Percentiles rank a stretch among this genome's conserved stretches.
Evolutionary conservation across 2,888 invertebrate genomes (phyloP).

Genomic region (Esperia sulphurella): DNA sequence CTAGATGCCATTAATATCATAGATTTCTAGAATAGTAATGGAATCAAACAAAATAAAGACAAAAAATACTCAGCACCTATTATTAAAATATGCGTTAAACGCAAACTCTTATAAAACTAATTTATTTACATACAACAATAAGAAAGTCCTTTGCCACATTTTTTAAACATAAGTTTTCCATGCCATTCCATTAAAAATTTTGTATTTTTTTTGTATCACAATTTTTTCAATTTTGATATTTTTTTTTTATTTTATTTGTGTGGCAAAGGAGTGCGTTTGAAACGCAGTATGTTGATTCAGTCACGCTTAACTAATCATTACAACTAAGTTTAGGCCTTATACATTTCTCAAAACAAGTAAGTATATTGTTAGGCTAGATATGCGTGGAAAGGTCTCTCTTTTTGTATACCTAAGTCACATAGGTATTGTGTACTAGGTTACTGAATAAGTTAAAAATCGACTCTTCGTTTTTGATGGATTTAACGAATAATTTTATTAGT

Average conservation of each 20-base stretch:
- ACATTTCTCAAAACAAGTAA: neutral
- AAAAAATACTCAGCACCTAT: constrained; percentile 46
- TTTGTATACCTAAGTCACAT: too few relatives aligned
- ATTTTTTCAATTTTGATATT: constrained; percentile 12
- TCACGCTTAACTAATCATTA: constrained; percentile 36
- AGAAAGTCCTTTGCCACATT: constrained; percentile 40
- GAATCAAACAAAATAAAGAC: constrained; percentile 10
- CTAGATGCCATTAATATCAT: too few relatives aligned
- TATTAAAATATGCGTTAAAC: constrained; percentile 48
- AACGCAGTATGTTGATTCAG: constrained; percentile 56
- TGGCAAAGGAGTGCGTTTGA: constrained; percentile 57
- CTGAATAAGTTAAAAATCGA: too few relatives aligned
- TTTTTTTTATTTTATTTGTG: constrained; percentile 24
- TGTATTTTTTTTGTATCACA: constrained; percentile 22
- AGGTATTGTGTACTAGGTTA: too few relatives aligned
- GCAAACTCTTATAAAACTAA: constrained; percentile 38
- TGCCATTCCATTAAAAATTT: constrained; percentile 47
- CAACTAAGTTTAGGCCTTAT: neutral
- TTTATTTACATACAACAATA: constrained; percentile 49
- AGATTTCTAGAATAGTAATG: neutral
- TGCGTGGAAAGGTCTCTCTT: too few relatives aligned
- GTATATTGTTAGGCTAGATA: too few relatives aligned
- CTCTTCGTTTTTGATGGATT: too few relatives aligned
- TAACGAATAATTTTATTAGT: too few relatives aligned
- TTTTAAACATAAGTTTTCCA: constrained; percentile 31